These are phyloP conservation scores for Odontocolon sp. DNA, from an alignment of 2,888 invertebrate species.

Conservation along the genomic window DNA sequence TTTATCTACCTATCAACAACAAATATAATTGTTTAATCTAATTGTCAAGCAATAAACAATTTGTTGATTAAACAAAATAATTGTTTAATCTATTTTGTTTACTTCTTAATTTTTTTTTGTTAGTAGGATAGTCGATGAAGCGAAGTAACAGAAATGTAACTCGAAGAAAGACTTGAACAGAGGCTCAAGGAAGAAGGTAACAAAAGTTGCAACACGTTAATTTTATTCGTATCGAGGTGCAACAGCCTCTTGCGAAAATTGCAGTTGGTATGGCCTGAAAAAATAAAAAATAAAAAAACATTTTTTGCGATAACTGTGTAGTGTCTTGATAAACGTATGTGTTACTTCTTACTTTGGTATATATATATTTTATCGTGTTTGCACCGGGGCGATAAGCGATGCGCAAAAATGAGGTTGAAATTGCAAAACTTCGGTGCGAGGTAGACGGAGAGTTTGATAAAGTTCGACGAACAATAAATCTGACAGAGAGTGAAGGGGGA, in stretches of 20 bases:
- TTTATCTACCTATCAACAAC: too few relatives aligned
- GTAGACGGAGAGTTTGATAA: slow-evolving; percentile 54
- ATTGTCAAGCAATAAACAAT: too few relatives aligned
- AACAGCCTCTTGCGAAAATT: slow-evolving; percentile 78
- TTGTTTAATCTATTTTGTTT: too few relatives aligned
- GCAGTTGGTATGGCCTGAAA: slow-evolving; percentile 76
- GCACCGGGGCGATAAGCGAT: slow-evolving; percentile 75
- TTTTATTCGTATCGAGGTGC: slow-evolving; percentile 60
- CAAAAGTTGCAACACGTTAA: neutral
- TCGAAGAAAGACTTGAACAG: neutral
- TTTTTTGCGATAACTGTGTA: slow-evolving; percentile 72
- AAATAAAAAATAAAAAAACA: slow-evolving; percentile 79
- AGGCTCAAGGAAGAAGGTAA: neutral
- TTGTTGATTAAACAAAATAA: too few relatives aligned
- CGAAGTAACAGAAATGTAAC: neutral
- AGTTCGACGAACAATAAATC: slow-evolving; percentile 53
- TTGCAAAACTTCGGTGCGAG: slow-evolving; percentile 75
- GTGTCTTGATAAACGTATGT: slow-evolving; percentile 58
- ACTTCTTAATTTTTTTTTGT: too few relatives aligned
- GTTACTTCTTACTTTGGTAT: neutral
- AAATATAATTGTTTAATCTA: too few relatives aligned
- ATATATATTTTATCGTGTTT: slow-evolving; percentile 76
- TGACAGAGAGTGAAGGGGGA: slow-evolving; percentile 12
- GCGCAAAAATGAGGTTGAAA: slow-evolving; percentile 80
- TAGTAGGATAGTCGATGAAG: neutral